Percentiles rank a stretch among this genome's conserved stretches.
phyloP scores from a whole-genome alignment of 2,113 vertebrate species.

The Nasalis larvatus region DNA sequence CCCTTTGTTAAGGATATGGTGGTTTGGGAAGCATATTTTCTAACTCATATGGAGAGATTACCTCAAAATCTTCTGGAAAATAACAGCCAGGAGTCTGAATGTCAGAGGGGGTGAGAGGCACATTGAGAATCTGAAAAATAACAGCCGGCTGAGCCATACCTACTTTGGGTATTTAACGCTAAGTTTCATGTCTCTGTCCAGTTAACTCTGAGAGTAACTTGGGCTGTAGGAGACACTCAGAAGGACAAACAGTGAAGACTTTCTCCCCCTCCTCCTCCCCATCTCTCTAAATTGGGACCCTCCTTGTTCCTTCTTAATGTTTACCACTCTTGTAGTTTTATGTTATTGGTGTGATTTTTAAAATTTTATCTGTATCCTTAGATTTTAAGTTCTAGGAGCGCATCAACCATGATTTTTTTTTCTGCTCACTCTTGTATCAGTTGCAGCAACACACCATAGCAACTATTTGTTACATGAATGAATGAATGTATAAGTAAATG shows the following conservation, averaged over 20 bases:
- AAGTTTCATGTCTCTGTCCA: not conserved
- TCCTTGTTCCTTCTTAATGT: not conserved
- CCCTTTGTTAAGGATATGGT: not conserved
- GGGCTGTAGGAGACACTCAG: not conserved
- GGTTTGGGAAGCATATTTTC: not conserved
- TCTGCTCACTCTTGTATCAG: not conserved
- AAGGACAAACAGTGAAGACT: not conserved
- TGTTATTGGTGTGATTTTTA: not conserved
- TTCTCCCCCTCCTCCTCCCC: no score
- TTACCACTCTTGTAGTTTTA: not conserved
- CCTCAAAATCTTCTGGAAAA: slow-evolving; percentile 46
- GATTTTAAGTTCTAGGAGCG: not conserved
- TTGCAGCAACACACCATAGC: not conserved
- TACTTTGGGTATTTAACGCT: not conserved
- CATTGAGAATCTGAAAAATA: not conserved
- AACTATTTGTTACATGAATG: not conserved
- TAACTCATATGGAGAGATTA: slow-evolving; percentile 4
- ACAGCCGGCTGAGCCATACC: rapidly evolving
- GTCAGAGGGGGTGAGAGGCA: not conserved
- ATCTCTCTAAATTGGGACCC: not conserved
- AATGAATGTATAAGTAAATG: not conserved
- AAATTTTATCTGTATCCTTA: not conserved
- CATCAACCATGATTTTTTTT: no score
- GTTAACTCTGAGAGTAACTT: not conserved
- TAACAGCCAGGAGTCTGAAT: not conserved